Evolutionary conservation across 1,140 invertebrate genomes (phyloP).

Genomic region (Harpegnathos saltator): DNA sequence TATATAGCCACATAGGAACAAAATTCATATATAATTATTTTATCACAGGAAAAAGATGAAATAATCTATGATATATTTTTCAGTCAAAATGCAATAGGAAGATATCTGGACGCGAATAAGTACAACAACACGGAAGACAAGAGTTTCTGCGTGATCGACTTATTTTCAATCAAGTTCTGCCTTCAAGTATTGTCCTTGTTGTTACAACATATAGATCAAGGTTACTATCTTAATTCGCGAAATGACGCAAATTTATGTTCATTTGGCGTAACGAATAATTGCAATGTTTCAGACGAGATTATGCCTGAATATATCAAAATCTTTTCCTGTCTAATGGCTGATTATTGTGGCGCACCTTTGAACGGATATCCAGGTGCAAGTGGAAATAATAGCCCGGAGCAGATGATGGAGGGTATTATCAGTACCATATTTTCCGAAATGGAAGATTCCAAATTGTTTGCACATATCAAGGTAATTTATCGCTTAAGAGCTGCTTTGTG

Average conservation of each 20-base stretch:
- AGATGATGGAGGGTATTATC: constrained; percentile 84
- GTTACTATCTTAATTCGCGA: constrained; percentile 64
- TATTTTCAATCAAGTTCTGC: constrained; percentile 83
- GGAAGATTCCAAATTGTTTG: constrained; percentile 81
- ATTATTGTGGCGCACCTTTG: constrained; percentile 81
- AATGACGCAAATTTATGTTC: neutral
- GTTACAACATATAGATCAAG: constrained; percentile 82
- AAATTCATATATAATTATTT: too few relatives aligned
- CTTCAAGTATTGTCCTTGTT: constrained; percentile 83
- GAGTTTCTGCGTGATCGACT: constrained; percentile 74
- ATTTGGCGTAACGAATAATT: neutral
- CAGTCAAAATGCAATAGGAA: constrained; percentile 67
- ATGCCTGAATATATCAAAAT: constrained; percentile 84
- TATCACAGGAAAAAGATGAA: too few relatives aligned
- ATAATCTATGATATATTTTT: constrained; percentile 30
- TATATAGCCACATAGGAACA: too few relatives aligned
- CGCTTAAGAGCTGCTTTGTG: constrained; percentile 13
- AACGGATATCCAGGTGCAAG: constrained; percentile 81
- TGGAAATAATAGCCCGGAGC: constrained; percentile 80
- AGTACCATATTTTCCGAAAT: constrained; percentile 80
- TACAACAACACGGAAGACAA: constrained; percentile 70
- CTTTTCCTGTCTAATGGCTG: constrained; percentile 81
- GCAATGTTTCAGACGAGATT: constrained; percentile 77
- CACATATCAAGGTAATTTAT: constrained; percentile 82
- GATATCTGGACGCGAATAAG: constrained; percentile 73